Evolutionary conservation across 2,797 vertebrate genomes (phyloP).

Genomic region (Platalea minor): DNA sequence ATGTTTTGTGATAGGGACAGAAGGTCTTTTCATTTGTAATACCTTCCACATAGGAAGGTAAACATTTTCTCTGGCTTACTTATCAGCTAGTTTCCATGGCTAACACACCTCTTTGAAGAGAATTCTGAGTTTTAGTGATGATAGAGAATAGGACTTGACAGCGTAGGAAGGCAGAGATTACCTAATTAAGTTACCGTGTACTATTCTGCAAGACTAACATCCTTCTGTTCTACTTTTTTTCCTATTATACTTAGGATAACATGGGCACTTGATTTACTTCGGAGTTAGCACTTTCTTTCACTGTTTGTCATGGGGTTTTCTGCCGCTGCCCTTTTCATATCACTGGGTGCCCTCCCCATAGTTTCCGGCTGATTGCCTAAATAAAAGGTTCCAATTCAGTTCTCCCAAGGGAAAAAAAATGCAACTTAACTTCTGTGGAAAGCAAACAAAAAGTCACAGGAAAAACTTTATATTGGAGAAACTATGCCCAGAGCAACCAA

Average conservation of each 20-base stretch:
- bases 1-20: neutral
- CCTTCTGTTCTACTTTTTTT: neutral
- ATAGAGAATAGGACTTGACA: neutral
- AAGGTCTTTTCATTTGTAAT: neutral
- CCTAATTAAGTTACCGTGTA: neutral
- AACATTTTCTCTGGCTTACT: neutral
- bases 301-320: neutral
- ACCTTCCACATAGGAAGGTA: neutral
- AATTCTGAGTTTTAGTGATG: neutral
- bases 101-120: neutral
- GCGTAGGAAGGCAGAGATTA: neutral
- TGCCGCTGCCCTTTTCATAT: neutral
- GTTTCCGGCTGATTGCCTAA: neutral
- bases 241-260: neutral
- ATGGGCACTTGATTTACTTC: neutral
- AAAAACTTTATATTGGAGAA: neutral
- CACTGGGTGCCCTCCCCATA: neutral
- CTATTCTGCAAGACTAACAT: neutral
- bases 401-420: neutral
- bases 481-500: neutral
- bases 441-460: neutral
- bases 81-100: neutral
- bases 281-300: neutral
- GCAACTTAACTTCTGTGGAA: neutral
- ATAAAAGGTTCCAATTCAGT: neutral